These are phyloP conservation scores for Zhuqinia jingwanae DNA, from an alignment of 2,888 invertebrate genomes.

Conservation along the genomic window DNA sequence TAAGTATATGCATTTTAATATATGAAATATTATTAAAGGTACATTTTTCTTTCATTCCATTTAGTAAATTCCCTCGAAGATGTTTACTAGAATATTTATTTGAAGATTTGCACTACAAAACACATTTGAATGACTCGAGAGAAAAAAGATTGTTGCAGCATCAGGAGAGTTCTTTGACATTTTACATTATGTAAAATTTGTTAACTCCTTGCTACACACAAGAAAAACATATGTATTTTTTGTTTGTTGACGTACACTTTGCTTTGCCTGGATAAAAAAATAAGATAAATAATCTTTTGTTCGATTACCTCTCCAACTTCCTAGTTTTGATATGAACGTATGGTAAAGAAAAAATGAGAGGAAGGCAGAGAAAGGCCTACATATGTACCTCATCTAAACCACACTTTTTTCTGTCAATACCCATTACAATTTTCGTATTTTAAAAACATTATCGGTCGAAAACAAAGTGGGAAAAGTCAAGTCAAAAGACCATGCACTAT, in stretches of 20 bases:
- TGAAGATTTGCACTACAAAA: no score
- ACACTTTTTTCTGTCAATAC: no score
- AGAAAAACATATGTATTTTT: neutral
- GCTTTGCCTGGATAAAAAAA: neutral
- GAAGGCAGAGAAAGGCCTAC: no score
- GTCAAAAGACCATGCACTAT: neutral
- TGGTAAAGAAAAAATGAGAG: neutral
- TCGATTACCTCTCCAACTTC: neutral
- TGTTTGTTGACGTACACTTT: neutral
- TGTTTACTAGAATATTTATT: no score
- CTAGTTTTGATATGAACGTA: neutral
- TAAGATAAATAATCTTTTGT: constrained; percentile 40
- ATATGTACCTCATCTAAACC: no score
- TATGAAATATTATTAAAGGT: no score
- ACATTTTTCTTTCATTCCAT: no score
- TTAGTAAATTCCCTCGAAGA: no score
- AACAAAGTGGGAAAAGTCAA: constrained; percentile 5
- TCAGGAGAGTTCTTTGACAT: constrained; percentile 15
- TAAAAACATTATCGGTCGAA: neutral
- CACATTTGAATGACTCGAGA: no score
- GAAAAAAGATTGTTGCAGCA: no score
- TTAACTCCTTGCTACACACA: neutral
- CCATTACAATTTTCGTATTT: neutral
- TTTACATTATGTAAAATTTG: neutral
- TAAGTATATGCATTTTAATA: no score